These are phyloP conservation scores for Oxytorus armatus DNA, from an alignment of 2,888 invertebrate species.

Conservation along the genomic window DNA sequence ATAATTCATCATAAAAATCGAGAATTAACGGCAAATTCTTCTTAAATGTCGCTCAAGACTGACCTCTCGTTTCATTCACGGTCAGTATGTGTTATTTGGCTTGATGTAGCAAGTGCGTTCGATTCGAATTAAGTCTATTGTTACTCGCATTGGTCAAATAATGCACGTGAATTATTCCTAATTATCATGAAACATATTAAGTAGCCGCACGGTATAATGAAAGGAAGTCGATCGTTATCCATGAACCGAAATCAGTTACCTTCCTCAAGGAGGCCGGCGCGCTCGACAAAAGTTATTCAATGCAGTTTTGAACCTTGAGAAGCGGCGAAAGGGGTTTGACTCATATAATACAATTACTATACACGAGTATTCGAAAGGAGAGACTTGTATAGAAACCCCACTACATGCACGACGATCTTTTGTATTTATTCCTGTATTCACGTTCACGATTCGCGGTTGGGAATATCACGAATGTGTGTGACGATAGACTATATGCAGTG, in stretches of 20 bases:
- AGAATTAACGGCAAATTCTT: background rate
- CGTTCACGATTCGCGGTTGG: constrained; percentile 20
- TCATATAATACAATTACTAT: constrained; percentile 32
- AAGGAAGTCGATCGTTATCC: constrained; percentile 63
- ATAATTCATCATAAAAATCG: background rate
- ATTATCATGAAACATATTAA: constrained; percentile 45
- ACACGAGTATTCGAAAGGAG: constrained; percentile 40
- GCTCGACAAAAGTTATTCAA: constrained; percentile 62
- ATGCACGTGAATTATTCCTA: constrained; percentile 29
- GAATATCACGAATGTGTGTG: constrained; percentile 36
- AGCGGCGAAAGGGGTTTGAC: constrained; percentile 64
- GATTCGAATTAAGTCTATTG: background rate
- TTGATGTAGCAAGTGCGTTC: background rate
- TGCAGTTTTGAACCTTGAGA: constrained; percentile 65
- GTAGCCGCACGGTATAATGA: constrained; percentile 45
- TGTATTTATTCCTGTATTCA: constrained; percentile 13
- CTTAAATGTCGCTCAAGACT: background rate
- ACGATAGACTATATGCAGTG: constrained; percentile 33
- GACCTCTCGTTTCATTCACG: background rate
- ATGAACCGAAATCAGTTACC: constrained; percentile 58
- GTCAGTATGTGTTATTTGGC: background rate
- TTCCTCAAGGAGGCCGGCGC: constrained; percentile 59
- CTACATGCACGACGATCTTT: background rate
- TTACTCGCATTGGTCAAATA: constrained; percentile 22
- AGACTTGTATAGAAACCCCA: constrained; percentile 10